Evolutionary conservation across 1,140 invertebrate genomes (phyloP).

Genomic region (Trinorchestia longiramus): DNA sequence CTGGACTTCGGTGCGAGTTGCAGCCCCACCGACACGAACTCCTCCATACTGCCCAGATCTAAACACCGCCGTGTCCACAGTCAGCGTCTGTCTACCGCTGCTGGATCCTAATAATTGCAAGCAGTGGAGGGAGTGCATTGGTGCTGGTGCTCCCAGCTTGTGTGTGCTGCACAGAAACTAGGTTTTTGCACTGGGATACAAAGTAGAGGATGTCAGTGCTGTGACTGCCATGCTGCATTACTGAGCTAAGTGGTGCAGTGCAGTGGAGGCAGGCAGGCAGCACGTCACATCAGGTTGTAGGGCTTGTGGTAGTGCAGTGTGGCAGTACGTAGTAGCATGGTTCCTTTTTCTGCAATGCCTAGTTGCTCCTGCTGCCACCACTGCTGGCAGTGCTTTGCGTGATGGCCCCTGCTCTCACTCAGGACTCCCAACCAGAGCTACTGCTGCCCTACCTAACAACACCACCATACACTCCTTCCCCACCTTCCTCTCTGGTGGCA

Average conservation of each 20-base stretch:
- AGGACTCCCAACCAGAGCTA: slow-evolving; percentile 30
- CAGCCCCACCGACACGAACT: background rate
- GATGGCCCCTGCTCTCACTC: slow-evolving; percentile 35
- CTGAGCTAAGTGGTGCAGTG: background rate
- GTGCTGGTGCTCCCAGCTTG: background rate
- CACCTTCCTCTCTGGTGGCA: slow-evolving; percentile 17
- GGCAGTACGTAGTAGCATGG: background rate
- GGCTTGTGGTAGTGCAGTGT: background rate
- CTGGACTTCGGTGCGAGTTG: background rate
- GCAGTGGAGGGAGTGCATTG: background rate
- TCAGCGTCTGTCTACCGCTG: background rate
- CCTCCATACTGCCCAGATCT: background rate
- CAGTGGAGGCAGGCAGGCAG: background rate
- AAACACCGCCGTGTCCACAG: background rate
- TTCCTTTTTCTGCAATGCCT: background rate
- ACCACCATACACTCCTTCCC: slow-evolving; percentile 33
- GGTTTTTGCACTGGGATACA: background rate
- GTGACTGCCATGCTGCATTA: background rate
- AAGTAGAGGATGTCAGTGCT: background rate
- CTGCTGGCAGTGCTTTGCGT: slow-evolving; percentile 33
- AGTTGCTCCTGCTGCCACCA: background rate
- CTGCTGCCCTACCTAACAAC: slow-evolving; percentile 27
- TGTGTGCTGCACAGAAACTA: background rate
- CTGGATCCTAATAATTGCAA: background rate
- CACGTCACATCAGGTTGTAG: background rate